Conservation (phyloP, 2,797 vertebrate genomes). For the Microcaecilia unicolor region DNA sequence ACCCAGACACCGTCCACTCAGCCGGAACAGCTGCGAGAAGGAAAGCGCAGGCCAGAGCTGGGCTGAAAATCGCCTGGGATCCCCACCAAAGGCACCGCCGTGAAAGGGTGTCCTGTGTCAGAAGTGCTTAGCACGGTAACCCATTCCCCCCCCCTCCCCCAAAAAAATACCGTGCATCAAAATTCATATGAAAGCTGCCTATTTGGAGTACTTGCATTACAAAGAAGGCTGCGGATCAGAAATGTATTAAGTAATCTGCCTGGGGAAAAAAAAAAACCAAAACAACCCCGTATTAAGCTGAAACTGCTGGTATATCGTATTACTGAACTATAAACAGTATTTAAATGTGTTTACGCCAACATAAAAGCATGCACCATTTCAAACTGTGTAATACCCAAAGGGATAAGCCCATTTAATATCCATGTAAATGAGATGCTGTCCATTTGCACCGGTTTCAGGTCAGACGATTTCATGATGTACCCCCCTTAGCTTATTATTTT, state of each 20-base stretch:
- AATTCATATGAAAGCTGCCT: neutral
- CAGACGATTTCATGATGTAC: slow-evolving; percentile 28
- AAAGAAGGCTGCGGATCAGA: slow-evolving; percentile 5
- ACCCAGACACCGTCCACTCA: neutral
- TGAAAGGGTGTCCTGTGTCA: slow-evolving; percentile 6
- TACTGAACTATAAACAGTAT: slow-evolving; percentile 17
- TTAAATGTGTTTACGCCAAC: slow-evolving; percentile 21
- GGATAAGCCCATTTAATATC: slow-evolving; percentile 39
- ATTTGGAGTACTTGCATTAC: slow-evolving; percentile 24
- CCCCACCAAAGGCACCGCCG: slow-evolving; percentile 1
- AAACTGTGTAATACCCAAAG: slow-evolving; percentile 37
- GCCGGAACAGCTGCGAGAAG: too few species aligned
- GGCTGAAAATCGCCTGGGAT: neutral
- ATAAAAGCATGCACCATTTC: slow-evolving; percentile 18
- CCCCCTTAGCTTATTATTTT: slow-evolving; percentile 25
- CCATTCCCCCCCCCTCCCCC: too few species aligned
- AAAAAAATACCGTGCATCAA: slow-evolving; percentile 16
- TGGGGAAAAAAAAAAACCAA: too few species aligned
- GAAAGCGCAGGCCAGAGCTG: neutral
- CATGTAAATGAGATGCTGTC: slow-evolving; percentile 33
- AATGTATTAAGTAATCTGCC: slow-evolving; percentile 20
- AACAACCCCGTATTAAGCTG: slow-evolving; percentile 16
- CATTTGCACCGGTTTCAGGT: slow-evolving; percentile 19
- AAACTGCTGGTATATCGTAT: slow-evolving; percentile 12
- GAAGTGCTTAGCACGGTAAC: slow-evolving; percentile 14